phyloP scores from a whole-genome alignment of 1,140 invertebrate species.

The Glossosoma conforme region DNA sequence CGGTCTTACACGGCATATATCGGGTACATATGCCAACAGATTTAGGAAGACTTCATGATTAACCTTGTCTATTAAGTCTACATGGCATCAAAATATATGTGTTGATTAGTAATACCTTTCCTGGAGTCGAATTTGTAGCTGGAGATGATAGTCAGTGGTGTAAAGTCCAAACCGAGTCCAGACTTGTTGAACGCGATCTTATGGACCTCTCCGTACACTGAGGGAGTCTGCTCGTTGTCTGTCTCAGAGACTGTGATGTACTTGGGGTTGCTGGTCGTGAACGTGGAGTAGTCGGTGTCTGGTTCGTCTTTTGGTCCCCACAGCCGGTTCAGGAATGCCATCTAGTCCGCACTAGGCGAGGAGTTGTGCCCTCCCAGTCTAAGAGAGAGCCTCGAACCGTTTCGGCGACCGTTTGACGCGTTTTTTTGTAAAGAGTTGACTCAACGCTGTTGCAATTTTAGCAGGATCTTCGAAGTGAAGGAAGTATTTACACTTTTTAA shows the following conservation, averaged over 20 bases:
- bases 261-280: constrained; percentile 55
- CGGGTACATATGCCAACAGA: too few species aligned
- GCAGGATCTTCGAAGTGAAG: too few species aligned
- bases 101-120: constrained; percentile 53
- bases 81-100: background rate
- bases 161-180: constrained; percentile 48
- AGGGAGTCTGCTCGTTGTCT: constrained; percentile 56
- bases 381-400: too few species aligned
- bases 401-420: too few species aligned
- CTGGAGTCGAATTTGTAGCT: constrained; percentile 59
- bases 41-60: too few species aligned
- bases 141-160: constrained; percentile 56
- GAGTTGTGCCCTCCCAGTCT: too few species aligned
- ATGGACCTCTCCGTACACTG: constrained; percentile 53
- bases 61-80: too few species aligned
- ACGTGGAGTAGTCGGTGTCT: constrained; percentile 46
- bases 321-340: constrained; percentile 21
- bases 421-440: too few species aligned
- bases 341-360: too few species aligned
- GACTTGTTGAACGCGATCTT: constrained; percentile 44
- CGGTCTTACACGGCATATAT: too few species aligned
- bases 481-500: too few species aligned
- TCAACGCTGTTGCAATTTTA: too few species aligned
- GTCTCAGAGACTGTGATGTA: constrained; percentile 60
- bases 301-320: constrained; percentile 27